A percentile compares a stretch with the other conserved stretches of the same genome.
Evolutionary conservation across 2,113 vertebrate genomes (phyloP).

Genomic region (Talpa occidentalis): DNA sequence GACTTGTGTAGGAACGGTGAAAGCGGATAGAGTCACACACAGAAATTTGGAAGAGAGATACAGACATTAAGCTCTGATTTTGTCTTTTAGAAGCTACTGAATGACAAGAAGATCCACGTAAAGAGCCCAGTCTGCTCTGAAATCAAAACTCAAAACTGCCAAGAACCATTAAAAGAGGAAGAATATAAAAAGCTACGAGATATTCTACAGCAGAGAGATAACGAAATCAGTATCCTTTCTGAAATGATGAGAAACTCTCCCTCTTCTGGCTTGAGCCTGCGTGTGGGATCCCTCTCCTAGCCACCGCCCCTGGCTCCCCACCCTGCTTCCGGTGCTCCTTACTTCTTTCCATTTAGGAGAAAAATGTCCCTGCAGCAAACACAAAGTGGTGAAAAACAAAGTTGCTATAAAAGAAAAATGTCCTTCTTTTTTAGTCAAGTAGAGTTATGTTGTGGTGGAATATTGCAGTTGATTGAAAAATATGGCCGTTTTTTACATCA

Average conservation of each 20-base stretch:
- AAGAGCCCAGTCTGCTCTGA: slow-evolving; percentile 50
- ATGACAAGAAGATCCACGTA: slow-evolving; percentile 65
- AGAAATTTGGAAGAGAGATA: neutral
- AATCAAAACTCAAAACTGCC: slow-evolving; percentile 38
- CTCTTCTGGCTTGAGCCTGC: neutral
- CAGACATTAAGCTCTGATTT: neutral
- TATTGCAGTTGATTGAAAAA: slow-evolving; percentile 51
- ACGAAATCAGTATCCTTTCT: slow-evolving; percentile 98
- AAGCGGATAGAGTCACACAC: neutral
- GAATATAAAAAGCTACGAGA: slow-evolving; percentile 89
- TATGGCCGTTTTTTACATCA: neutral
- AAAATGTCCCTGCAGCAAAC: slow-evolving; percentile 38
- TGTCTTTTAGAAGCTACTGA: slow-evolving; percentile 86
- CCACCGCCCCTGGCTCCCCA: neutral
- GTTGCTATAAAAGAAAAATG: slow-evolving; percentile 41
- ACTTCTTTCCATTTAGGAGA: slow-evolving; percentile 2
- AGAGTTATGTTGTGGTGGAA: slow-evolving; percentile 37
- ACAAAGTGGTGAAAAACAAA: slow-evolving; percentile 29
- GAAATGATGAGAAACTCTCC: neutral
- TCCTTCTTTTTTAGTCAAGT: slow-evolving; percentile 69
- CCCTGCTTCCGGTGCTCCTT: slow-evolving; percentile 2
- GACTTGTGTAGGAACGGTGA: neutral
- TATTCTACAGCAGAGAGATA: slow-evolving; percentile 92
- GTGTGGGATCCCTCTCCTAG: neutral
- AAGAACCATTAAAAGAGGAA: slow-evolving; percentile 50